A percentile compares a stretch with the other conserved stretches of the same genome.
These are phyloP conservation scores for Drosophila sulfurigaster DNA, from an alignment of 1,140 invertebrate species.

Conservation along the genomic window DNA sequence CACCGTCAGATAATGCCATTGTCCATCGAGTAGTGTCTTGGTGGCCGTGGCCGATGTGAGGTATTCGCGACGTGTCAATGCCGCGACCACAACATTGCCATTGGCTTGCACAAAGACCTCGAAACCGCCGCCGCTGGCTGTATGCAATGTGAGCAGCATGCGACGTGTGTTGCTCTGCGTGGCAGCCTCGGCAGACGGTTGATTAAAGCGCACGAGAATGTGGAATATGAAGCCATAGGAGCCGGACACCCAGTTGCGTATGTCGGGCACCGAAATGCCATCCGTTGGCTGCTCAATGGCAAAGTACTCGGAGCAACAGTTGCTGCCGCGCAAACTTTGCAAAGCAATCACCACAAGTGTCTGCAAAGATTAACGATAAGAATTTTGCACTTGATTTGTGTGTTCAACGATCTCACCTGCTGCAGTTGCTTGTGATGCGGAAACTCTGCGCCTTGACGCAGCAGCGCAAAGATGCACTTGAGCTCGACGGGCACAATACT, in stretches of 20 bases:
- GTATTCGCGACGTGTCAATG: conserved; percentile 87
- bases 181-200: conserved; percentile 31
- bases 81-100: conserved; percentile 86
- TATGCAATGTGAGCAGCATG: conserved; percentile 86
- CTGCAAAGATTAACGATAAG: conserved; percentile 6
- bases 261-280: conserved; percentile 86
- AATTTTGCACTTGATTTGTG: background rate
- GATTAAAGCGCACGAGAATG: conserved; percentile 87
- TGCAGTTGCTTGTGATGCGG: conserved; percentile 74
- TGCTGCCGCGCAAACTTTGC: conserved; percentile 71
- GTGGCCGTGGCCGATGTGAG: conserved; percentile 86
- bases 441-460: conserved; percentile 71
- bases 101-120: conserved; percentile 88
- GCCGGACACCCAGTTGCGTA: conserved; percentile 86
- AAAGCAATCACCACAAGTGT: conserved; percentile 74
- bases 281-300: conserved; percentile 86
- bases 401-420: conserved; percentile 48
- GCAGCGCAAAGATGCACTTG: conserved; percentile 84
- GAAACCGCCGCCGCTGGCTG: conserved; percentile 86
- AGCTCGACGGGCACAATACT: conserved; percentile 87
- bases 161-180: conserved; percentile 36
- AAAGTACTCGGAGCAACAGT: conserved; percentile 84
- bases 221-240: conserved; percentile 88
- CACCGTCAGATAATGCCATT: conserved; percentile 88
- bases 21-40: conserved; percentile 86